Evolutionary conservation across 1,140 invertebrate species (phyloP), one percentile per base, ranked within the genome.

Genomic region (Pygmarrhopalites habei): DNA sequence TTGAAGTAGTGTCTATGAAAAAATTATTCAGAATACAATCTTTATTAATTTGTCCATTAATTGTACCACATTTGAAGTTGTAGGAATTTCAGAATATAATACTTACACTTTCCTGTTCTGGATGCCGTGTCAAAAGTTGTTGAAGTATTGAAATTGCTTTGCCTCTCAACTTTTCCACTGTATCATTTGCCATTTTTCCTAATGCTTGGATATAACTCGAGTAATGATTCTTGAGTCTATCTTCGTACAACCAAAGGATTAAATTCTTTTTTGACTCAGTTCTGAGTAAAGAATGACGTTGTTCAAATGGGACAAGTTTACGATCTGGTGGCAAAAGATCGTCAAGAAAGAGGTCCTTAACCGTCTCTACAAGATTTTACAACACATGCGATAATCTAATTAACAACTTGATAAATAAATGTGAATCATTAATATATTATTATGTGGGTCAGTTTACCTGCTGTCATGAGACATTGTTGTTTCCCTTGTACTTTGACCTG

Each of bases 61-160:
- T n/a, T n/a, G n/a, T n/a, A n/a, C n/a, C n/a, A n/a, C n/a, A n/a
- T n/a, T n/a, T n/a, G n/a, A n/a, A n/a, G n/a, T n/a, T n/a, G n/a
- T n/a, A n/a, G n/a, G n/a, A n/a, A n/a, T n/a, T n/a, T n/a, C n/a
- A n/a, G n/a, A n/a, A 47, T 30, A 47, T 69, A 5, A 47, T 47
- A n/a, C 73, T 75, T 76, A 87, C 85, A 76, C 87, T 83, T 76
- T 98, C 94, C 75, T 92, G 87, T 75, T 97, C 94, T 0, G 90
- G 83, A 74, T 92, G 89, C 56, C 82, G 82, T 56, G 83, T 82
- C 15, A 99, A 75, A 10, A 98, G 74, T 67, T 90, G 86, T 43
- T 84, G 85, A 75, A 95, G 84, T 0, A 84, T 79, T 69, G 82
- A 80, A 66, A 95, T 83, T 1, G 87, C 86, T 73, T 90, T 88